Base-by-base conservation (phyloP, 2,888 invertebrate genomes). In the Zele albiditarsus region DNA sequence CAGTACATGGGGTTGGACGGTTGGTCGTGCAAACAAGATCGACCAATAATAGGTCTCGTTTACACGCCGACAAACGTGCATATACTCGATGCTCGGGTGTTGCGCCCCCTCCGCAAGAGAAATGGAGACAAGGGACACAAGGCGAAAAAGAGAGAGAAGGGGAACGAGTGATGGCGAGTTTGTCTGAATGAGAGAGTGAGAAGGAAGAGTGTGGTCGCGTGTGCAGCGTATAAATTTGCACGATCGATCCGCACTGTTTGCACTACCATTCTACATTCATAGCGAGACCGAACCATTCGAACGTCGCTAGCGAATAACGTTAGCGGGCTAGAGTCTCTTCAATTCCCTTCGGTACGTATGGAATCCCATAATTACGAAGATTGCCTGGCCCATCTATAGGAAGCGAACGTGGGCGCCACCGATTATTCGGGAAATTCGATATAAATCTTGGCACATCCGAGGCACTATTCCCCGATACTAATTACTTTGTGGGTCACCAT, bases 41-140 rank as follows among this genome's bases (percentile, higher is more conserved):
- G 79, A 78, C 80, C 79, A 74, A 80, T 84, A 82, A 84, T 82
- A 78, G 83, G 80, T 80, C 80, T 81, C 81, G 80, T 84, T 82
- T 81, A 83, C 81, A 80, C 77, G 78, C 78, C 71, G 71, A 58
- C 79, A 78, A 82, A 82, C 80, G 77, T 76, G 71, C 73, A 73
- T 77, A 67, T 75, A 75, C 66, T 58, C 58, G 65, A 42, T 58
- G 66, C 49, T 65, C 28, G 49, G 63, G 67, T 62, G 42, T 65
- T 65, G 74, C 63, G 49, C 62, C 20, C 38, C 38, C 27, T 65
- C 42, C 25, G 8, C 23, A 49, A 63, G 71, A 42, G 31, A 3
- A 49, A 66, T 69, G 67, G 68, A 38, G 28, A 53, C 25, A 27
- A 46, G 38, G 58, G 57, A 63, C 53, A 53, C 46, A 53, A 20